Evolutionary conservation across 2,113 vertebrate species (phyloP), one percentile per base, ranked within the genome.

Genomic region (Leptodactylus fuscus): DNA sequence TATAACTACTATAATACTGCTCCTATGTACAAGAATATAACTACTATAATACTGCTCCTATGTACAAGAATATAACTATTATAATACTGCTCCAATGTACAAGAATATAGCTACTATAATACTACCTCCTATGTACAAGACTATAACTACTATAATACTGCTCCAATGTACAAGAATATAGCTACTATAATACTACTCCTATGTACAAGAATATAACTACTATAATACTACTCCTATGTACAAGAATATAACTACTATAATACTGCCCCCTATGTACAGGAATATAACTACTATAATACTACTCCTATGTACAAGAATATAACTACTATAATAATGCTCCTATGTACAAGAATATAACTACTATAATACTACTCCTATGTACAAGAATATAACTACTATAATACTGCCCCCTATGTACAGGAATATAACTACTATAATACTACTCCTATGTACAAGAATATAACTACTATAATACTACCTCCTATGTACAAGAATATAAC

Each of bases 351-450:
- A 60, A 60, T 60, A 60, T 60, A 60, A 60, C 55, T 60, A 60
- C n/a, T 60, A 60, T 60, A 60, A 60, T 60, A 60, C 55, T 60
- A 24, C n/a, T 11, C 2, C n/a, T 27, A 60, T 60, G 10, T 60
- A 60, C n/a, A 60, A 27, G 55, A 60, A 60, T 60, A 60, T 60
- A 60, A 60, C 55, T 60, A 60, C 55, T 60, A 60, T 60, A 60
- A 60, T 60, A 60, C 55, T 60, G 24, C 55, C n/a, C 41, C 24
- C 55, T 60, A 60, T 60, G 10, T 60, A 60, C 8, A 60, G 20
- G 55, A 60, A 60, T 60, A 60, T 24, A 60, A 60, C 55, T 60
- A 60, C 55, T 60, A 60, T 60, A 60, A 60, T 60, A 60, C 55
- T 60, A 24, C 55, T 4, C 9, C 55, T 60, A 60, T 60, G 24